Conservation (phyloP, 1,140 invertebrate genomes). For the Steinernema feltiae region DNA sequence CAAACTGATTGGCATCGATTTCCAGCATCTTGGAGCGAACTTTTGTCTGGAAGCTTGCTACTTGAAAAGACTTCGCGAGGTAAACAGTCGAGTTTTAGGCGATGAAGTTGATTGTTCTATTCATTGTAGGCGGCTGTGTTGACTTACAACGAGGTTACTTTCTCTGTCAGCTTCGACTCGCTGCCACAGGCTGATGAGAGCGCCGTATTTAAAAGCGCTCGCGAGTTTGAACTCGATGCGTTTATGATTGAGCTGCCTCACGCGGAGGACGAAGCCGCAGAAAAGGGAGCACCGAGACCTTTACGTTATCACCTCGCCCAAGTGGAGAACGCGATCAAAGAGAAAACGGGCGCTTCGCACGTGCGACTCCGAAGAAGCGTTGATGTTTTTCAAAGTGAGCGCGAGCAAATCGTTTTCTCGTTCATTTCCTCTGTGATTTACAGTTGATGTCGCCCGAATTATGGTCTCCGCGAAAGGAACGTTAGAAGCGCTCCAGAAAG, state of each 20-base stretch:
- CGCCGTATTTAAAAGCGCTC: not conserved
- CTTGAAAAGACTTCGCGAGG: not conserved
- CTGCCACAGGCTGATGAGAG: not conserved
- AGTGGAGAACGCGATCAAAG: not conserved
- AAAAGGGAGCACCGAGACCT: not conserved
- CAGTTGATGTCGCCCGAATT: not conserved
- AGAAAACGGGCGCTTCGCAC: not conserved
- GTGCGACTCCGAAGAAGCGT: not conserved
- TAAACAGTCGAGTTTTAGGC: not conserved
- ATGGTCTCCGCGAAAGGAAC: slow-evolving; percentile 6
- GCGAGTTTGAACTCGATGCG: not conserved
- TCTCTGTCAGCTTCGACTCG: not conserved
- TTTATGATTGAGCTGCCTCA: slow-evolving; percentile 9
- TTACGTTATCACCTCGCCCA: not conserved
- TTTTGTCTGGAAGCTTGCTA: not conserved
- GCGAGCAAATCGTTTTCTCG: too few species aligned
- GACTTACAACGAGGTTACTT: not conserved
- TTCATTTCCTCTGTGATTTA: too few species aligned
- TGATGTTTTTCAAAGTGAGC: not conserved
- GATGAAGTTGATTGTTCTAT: not conserved
- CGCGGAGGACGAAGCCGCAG: not conserved
- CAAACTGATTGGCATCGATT: not conserved
- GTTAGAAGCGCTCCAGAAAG: not conserved
- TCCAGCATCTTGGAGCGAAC: not conserved
- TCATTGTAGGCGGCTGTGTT: not conserved